phyloP scores from a whole-genome alignment of 2,113 vertebrate species.

The Anarhynchus alexandrinus region DNA sequence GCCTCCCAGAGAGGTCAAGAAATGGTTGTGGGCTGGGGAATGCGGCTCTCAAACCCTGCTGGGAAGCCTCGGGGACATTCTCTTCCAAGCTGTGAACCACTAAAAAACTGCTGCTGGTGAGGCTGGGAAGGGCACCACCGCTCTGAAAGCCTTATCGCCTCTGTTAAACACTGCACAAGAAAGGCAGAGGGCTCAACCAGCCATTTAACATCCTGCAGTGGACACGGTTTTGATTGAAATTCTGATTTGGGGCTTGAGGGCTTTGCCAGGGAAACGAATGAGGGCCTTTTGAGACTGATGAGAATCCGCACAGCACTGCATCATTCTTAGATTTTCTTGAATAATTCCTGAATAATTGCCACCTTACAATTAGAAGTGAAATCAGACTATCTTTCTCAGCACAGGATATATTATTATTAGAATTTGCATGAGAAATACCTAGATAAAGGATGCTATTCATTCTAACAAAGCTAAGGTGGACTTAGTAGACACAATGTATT shows the following conservation, averaged over 20 bases:
- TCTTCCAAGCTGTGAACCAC: background rate
- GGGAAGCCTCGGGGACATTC: background rate
- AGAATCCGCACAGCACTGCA: background rate
- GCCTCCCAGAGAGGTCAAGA: background rate
- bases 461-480: background rate
- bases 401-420: background rate
- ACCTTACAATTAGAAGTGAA: background rate
- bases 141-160: background rate
- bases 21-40: background rate
- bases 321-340: background rate
- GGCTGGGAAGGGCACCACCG: accelerated
- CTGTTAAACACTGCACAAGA: background rate
- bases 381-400: background rate
- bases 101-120: background rate
- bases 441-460: background rate
- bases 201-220: background rate
- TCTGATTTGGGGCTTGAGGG: background rate
- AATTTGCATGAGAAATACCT: background rate
- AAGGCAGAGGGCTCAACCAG: background rate
- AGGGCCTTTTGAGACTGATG: background rate
- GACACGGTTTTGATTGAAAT: background rate
- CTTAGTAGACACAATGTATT: background rate
- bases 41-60: background rate
- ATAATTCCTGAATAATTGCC: background rate
- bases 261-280: background rate